Conservation (phyloP, 2,797 vertebrate genomes). For the Xenentodon cancila region DNA sequence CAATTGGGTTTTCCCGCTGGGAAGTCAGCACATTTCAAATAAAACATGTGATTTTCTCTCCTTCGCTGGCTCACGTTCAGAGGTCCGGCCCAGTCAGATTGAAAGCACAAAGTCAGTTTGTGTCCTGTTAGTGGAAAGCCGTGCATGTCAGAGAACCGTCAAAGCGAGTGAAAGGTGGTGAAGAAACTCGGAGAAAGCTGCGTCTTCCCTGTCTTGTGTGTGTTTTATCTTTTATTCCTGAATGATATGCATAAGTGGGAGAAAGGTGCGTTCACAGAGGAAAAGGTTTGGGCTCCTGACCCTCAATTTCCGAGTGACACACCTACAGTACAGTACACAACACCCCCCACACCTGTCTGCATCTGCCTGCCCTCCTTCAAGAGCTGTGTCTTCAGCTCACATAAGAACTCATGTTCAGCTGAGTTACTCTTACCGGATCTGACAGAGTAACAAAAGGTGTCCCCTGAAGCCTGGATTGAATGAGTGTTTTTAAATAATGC, state of each 20-base stretch:
- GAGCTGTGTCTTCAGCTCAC: slow-evolving; percentile 41
- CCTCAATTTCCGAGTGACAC: slow-evolving; percentile 55
- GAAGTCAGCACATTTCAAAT: too few relatives aligned
- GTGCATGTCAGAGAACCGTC: too few relatives aligned
- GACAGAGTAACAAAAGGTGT: slow-evolving; percentile 78
- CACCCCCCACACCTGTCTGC: slow-evolving; percentile 23
- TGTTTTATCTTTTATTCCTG: slow-evolving; percentile 68
- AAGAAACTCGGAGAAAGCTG: slow-evolving; percentile 30
- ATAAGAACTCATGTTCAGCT: slow-evolving; percentile 48
- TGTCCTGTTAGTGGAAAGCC: too few relatives aligned
- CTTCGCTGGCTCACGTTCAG: too few relatives aligned
- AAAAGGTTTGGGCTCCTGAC: slow-evolving; percentile 31
- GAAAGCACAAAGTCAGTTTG: too few relatives aligned
- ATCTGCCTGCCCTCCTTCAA: slow-evolving; percentile 51
- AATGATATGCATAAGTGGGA: slow-evolving; percentile 56
- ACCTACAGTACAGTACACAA: slow-evolving; percentile 28
- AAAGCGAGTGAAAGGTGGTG: slow-evolving; percentile 23
- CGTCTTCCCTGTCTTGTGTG: slow-evolving; percentile 54
- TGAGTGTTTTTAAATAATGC: slow-evolving; percentile 81
- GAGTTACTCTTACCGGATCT: slow-evolving; percentile 68
- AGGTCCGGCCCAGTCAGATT: too few relatives aligned
- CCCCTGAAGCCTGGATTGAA: slow-evolving; percentile 77
- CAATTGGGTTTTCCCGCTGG: too few relatives aligned
- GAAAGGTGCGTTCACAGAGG: slow-evolving; percentile 25
- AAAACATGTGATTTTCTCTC: too few relatives aligned